phyloP scores from a whole-genome alignment of 1,140 invertebrate species.

The Stratiolaelaps scimitus region DNA sequence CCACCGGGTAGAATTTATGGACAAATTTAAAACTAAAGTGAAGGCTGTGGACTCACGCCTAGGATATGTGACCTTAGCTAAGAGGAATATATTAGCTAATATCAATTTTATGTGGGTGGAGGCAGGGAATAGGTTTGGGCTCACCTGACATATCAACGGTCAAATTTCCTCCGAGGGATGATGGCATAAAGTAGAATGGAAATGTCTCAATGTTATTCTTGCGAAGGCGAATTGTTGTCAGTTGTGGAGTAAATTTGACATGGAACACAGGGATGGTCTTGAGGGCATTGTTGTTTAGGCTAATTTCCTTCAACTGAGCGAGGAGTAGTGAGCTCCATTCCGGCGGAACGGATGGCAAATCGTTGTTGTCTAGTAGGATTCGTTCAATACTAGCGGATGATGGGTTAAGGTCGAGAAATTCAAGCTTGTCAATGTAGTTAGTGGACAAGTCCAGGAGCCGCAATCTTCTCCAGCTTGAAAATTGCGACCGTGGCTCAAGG shows the following conservation, averaged over 20 bases:
- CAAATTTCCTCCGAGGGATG: background rate
- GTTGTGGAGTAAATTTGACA: background rate
- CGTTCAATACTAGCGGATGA: background rate
- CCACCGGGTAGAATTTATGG: too few species aligned
- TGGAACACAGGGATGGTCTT: slow-evolving; percentile 1
- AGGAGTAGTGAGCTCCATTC: slow-evolving; percentile 8
- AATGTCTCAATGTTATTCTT: slow-evolving; percentile 25
- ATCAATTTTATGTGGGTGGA: too few species aligned
- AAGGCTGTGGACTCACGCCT: too few species aligned
- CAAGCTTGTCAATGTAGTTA: slow-evolving; percentile 25
- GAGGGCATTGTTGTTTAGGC: slow-evolving; percentile 21
- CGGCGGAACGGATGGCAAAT: background rate
- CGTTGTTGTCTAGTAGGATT: slow-evolving; percentile 27
- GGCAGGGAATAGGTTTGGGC: too few species aligned
- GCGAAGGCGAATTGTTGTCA: background rate
- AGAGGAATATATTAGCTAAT: too few species aligned
- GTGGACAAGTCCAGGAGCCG: slow-evolving; percentile 11
- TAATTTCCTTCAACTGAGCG: slow-evolving; percentile 24
- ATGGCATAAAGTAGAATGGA: slow-evolving; percentile 23
- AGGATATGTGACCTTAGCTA: too few species aligned
- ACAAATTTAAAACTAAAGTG: too few species aligned
- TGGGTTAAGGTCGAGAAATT: slow-evolving; percentile 10
- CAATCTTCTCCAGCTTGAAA: slow-evolving; percentile 18
- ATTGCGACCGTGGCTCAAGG: slow-evolving; percentile 20
- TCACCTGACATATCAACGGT: slow-evolving; percentile 18